A percentile compares a stretch with the other conserved stretches of the same genome.
Evolutionary conservation across 2,797 vertebrate species (phyloP).

Genomic region (Karalla daura): DNA sequence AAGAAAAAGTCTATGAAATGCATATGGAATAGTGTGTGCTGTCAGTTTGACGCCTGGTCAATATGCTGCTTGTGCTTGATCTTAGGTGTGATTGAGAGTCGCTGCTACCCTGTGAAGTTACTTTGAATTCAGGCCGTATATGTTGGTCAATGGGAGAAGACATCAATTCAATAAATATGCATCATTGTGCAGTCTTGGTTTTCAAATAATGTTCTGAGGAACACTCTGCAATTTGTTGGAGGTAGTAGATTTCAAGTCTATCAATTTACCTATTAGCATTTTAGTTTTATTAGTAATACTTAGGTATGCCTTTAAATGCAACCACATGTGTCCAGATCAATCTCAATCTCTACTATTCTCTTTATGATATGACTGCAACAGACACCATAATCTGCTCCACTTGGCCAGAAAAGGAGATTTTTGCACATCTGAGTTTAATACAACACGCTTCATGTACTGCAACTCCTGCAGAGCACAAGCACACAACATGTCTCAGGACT

Average conservation of each 20-base stretch:
- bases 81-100: not conserved
- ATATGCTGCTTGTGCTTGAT: not conserved
- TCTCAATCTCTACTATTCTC: not conserved
- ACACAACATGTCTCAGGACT: constrained; percentile 18
- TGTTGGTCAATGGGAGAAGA: not conserved
- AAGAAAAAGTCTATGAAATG: not conserved
- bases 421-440: constrained; percentile 12
- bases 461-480: constrained; percentile 26
- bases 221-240: not conserved
- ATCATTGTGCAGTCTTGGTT: not conserved
- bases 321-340: not conserved
- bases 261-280: not conserved
- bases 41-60: not conserved
- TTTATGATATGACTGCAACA: not conserved
- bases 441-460: constrained; percentile 15
- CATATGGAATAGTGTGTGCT: not conserved
- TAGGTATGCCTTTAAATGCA: not conserved
- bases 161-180: not conserved
- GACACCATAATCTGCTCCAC: constrained; percentile 4
- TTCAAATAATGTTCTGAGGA: not conserved
- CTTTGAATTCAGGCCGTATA: not conserved
- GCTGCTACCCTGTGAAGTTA: not conserved
- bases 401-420: constrained; percentile 26
- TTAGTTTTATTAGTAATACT: not conserved
- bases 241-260: not conserved